Evolutionary conservation across 2,113 vertebrate genomes (phyloP).

Genomic region (Onychostruthus taczanowskii): DNA sequence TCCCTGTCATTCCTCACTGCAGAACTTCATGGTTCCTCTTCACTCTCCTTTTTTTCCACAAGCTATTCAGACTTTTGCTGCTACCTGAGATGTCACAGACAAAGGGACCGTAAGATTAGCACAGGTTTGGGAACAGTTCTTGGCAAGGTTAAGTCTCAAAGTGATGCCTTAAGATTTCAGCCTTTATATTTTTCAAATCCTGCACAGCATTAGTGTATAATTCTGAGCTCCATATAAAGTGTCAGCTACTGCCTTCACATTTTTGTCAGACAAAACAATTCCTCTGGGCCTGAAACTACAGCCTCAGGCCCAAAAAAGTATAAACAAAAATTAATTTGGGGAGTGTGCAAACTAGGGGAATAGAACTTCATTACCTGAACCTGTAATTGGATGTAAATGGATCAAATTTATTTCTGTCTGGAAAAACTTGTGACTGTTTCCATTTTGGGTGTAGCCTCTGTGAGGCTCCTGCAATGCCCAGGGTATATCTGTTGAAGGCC

Average conservation of each 20-base stretch:
- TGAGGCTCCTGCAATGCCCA: background rate
- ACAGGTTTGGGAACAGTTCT: background rate
- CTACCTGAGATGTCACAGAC: background rate
- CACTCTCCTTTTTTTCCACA: background rate
- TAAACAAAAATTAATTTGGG: background rate
- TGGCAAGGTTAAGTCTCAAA: background rate
- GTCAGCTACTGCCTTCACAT: background rate
- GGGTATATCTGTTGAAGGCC: background rate
- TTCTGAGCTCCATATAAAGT: background rate
- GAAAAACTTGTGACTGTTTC: background rate
- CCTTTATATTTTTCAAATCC: background rate
- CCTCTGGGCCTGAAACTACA: background rate
- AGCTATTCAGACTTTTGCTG: background rate
- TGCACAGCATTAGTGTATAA: background rate
- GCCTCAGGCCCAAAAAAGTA: background rate
- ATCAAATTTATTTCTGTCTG: background rate
- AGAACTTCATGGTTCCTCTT: background rate
- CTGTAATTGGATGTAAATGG: too few species aligned
- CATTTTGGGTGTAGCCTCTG: background rate
- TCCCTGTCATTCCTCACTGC: background rate
- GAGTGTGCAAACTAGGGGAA: background rate
- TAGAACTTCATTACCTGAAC: too few species aligned
- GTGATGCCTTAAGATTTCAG: background rate
- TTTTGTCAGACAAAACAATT: background rate
- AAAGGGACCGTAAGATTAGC: accelerated